phyloP scores from a whole-genome alignment of 2,888 invertebrate species.

The Diarsia mendica region DNA sequence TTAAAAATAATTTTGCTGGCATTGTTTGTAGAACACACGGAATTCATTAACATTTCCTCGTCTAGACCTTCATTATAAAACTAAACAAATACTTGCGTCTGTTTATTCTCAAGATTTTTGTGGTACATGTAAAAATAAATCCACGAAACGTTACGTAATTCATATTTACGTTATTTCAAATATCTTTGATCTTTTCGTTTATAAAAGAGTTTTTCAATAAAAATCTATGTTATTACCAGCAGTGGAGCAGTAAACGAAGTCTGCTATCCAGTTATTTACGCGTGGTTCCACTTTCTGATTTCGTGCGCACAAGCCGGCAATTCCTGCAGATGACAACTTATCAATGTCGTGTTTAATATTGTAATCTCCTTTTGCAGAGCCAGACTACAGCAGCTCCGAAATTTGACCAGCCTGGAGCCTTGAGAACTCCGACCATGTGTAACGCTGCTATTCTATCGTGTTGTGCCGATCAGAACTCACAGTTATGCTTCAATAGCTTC shows the following conservation, averaged over 20 bases:
- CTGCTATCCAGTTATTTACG: constrained; percentile 54
- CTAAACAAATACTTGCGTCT: constrained; percentile 14
- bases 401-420: constrained; percentile 26
- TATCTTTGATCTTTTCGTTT: constrained; percentile 16
- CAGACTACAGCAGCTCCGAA: constrained; percentile 66
- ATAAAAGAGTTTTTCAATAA: constrained; percentile 26
- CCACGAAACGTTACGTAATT: not conserved
- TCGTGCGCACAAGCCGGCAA: constrained; percentile 49
- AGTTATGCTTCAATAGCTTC: constrained; percentile 75
- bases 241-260: constrained; percentile 40
- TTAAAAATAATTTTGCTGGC: constrained; percentile 36
- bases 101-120: constrained; percentile 12
- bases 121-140: not conserved
- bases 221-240: constrained; percentile 36
- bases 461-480: constrained; percentile 68
- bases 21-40: constrained; percentile 1
- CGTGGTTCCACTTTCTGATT: constrained; percentile 70
- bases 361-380: constrained; percentile 61
- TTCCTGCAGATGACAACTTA: constrained; percentile 54
- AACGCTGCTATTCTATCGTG: constrained; percentile 80
- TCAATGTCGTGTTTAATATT: constrained; percentile 48
- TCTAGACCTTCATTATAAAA: constrained; percentile 29
- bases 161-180: not conserved
- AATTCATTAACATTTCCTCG: constrained; percentile 24
- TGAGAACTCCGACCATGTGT: constrained; percentile 71